Evolutionary conservation across 2,797 vertebrate genomes (phyloP).

Genomic region (Cuculus canorus): DNA sequence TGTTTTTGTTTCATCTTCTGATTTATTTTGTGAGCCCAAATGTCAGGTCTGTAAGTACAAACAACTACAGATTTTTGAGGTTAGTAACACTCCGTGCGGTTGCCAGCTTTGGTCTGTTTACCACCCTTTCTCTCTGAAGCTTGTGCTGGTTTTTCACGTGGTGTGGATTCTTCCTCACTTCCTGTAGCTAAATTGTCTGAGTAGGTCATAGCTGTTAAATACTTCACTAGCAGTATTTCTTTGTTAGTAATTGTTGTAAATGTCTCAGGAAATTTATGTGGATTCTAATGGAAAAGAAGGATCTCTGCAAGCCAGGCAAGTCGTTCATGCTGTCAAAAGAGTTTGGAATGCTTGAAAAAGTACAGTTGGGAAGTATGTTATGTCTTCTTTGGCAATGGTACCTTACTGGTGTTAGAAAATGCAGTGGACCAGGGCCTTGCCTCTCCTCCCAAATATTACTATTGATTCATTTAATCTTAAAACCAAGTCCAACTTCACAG

Average conservation of each 20-base stretch:
- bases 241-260: neutral
- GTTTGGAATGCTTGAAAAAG: neutral
- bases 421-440: neutral
- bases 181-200: neutral
- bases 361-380: neutral
- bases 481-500: neutral
- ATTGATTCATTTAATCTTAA: neutral
- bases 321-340: neutral
- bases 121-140: neutral
- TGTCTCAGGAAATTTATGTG: neutral
- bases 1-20: neutral
- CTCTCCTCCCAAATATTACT: neutral
- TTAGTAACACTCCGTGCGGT: neutral
- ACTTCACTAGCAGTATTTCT: neutral
- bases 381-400: neutral
- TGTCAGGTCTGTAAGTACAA: neutral
- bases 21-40: constrained; percentile 25
- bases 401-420: neutral
- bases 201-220: neutral
- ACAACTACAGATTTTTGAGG: neutral
- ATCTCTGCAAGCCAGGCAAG: neutral
- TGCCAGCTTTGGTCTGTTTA: neutral
- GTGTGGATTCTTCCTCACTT: neutral
- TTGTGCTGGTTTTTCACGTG: neutral
- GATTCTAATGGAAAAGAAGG: neutral